Evolutionary conservation across 2,888 invertebrate genomes (phyloP), one percentile per base, ranked within the genome.

Genomic region (Herminia tarsipennalis): DNA sequence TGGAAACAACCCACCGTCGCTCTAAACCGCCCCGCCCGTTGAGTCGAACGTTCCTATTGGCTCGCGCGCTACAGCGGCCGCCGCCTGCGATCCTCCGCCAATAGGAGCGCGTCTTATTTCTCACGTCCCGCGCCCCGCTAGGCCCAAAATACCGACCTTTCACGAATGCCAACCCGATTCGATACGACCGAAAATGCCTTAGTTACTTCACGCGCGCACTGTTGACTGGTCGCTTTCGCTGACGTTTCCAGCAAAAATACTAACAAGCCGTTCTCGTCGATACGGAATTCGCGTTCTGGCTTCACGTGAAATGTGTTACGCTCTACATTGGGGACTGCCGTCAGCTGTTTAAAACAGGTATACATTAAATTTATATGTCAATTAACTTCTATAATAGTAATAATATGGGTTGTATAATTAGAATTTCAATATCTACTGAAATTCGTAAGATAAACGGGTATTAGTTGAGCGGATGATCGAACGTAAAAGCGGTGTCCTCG

Each of bases 401-500:
- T 52, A 53, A 54, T 50, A 44, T 32, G 18, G 37, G 44, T 66
- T 40, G 54, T 66, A 43, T 32, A 52, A 36, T 53, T 52, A 48
- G 58, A 68, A 66, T 54, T 52, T 50, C 35, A 55, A 47, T 63
- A 66, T 51, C 56, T 39, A 37, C 57, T 41, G 17, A 57, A 73
- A 77, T 70, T 69, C 64, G 59, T 46, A 62, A 66, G 59, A 67
- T 71, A 84, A 70, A 75, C 70, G 57, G 67, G 53, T 66, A 75
- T 79, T 78, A 78, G 75, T 73, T 72, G 77, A 75, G 80, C 85
- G 87, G 82, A 84, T 86, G 83, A 88, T 88, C 78, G 79, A 88
- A 90, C 90, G 89, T 90, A 89, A 89, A 89, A 89, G 87, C 88
- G 84, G 86, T 90, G 90, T 91, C 90, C 90, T 91, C 90, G 90